phyloP scores from a whole-genome alignment of 2,797 vertebrate genomes.

The Pelochelys cantorii region DNA sequence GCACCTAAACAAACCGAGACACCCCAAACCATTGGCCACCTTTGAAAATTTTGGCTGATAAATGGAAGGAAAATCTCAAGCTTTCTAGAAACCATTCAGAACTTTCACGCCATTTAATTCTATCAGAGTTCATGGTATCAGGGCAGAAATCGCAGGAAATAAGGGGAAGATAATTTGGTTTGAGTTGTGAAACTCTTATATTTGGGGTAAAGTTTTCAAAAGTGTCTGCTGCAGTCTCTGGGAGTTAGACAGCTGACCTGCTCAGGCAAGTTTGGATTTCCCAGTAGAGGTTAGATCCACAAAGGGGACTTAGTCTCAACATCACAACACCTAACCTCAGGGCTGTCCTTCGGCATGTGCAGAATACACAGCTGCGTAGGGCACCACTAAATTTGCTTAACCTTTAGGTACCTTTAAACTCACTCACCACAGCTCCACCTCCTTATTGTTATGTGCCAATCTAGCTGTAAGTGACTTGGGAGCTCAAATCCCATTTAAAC shows the following conservation, averaged over 20 bases:
- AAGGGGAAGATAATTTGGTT: background rate
- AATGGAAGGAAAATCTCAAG: background rate
- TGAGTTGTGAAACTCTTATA: background rate
- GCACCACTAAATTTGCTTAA: too few species aligned
- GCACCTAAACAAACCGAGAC: background rate
- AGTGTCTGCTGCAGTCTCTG: background rate
- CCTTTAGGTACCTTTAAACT: background rate
- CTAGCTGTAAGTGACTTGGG: background rate
- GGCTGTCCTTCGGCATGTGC: too few species aligned
- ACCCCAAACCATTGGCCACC: background rate
- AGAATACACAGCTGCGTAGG: too few species aligned
- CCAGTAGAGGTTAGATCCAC: background rate
- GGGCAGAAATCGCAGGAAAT: background rate
- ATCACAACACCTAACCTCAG: background rate
- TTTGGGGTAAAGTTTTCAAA: background rate
- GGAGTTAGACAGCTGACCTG: background rate
- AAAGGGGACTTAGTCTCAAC: background rate
- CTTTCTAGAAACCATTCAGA: background rate
- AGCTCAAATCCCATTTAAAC: background rate
- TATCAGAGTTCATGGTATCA: background rate
- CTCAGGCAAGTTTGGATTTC: background rate
- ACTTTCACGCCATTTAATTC: background rate
- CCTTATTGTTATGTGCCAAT: background rate
- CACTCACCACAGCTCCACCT: background rate
- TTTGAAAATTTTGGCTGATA: background rate